Conservation (phyloP, 2,113 vertebrate species). For the Tyrannus savana region DNA sequence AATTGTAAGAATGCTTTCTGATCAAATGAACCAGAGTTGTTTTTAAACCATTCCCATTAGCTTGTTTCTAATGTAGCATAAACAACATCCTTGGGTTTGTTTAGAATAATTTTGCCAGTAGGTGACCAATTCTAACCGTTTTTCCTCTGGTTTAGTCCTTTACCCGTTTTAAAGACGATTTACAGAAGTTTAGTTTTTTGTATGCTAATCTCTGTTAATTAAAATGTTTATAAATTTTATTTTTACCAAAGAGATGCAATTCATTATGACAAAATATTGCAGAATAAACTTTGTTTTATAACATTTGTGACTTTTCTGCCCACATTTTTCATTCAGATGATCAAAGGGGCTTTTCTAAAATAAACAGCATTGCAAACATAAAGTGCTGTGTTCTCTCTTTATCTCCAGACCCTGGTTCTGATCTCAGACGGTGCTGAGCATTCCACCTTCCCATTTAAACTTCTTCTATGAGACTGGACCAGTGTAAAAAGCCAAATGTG, state of each 20-base stretch:
- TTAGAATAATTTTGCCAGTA: conserved; percentile 75
- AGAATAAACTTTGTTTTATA: conserved; percentile 98
- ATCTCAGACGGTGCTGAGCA: background rate
- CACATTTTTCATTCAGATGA: conserved; percentile 58
- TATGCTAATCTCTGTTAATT: conserved; percentile 99
- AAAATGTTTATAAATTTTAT: conserved; percentile 99
- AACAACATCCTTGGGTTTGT: conserved; percentile 68
- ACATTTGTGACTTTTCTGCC: conserved; percentile 72
- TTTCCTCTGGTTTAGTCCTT: conserved; percentile 68
- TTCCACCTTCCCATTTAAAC: background rate
- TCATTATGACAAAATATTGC: conserved; percentile 99
- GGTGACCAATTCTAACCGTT: conserved; percentile 71
- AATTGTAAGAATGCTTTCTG: conserved; percentile 77
- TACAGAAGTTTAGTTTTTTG: conserved; percentile 95
- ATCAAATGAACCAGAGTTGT: conserved; percentile 73
- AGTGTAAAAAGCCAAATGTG: background rate
- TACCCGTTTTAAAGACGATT: conserved; percentile 72
- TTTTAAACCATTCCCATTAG: conserved; percentile 60
- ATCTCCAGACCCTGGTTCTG: background rate
- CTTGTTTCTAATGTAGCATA: conserved; percentile 74
- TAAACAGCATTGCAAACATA: conserved; percentile 61
- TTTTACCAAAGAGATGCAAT: conserved; percentile 99
- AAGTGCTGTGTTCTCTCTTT: conserved; percentile 53
- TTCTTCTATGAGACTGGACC: background rate
- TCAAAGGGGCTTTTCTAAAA: conserved; percentile 70